These are phyloP conservation scores for Tipula confusa DNA, from an alignment of 2,888 invertebrate genomes.

Conservation along the genomic window DNA sequence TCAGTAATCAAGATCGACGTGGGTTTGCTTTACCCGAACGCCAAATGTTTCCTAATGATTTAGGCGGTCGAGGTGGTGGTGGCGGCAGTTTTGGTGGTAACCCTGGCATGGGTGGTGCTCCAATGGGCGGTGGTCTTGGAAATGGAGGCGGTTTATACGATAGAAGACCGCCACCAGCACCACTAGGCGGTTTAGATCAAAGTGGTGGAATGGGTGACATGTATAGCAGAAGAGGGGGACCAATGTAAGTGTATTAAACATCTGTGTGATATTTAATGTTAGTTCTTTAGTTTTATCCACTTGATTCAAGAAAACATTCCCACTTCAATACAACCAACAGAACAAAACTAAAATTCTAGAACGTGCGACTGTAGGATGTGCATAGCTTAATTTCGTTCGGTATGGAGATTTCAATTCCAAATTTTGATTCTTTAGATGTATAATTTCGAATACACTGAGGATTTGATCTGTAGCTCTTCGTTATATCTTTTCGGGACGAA, in stretches of 20 bases:
- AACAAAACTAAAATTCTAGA: no score
- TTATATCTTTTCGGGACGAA: no score
- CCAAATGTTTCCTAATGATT: conserved; percentile 33
- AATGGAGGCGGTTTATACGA: conserved; percentile 39
- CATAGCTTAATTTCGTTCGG: no score
- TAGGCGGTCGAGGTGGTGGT: conserved; percentile 32
- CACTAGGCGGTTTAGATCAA: conserved; percentile 47
- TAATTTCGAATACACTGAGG: no score
- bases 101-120: conserved; percentile 33
- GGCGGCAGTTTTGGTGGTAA: conserved; percentile 32
- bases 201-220: conserved; percentile 43
- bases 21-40: conserved; percentile 44
- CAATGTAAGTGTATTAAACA: conserved; percentile 39
- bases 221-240: conserved; percentile 52
- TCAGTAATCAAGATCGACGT: conserved; percentile 43
- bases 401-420: no score
- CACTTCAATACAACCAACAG: no score
- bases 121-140: conserved; percentile 35
- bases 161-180: conserved; percentile 39
- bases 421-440: no score
- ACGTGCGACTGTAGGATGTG: no score
- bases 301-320: no score
- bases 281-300: no score
- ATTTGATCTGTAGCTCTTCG: no score
- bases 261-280: no score